phyloP scores from a whole-genome alignment of 1,140 invertebrate genomes.

The Temnothorax nylanderi region DNA sequence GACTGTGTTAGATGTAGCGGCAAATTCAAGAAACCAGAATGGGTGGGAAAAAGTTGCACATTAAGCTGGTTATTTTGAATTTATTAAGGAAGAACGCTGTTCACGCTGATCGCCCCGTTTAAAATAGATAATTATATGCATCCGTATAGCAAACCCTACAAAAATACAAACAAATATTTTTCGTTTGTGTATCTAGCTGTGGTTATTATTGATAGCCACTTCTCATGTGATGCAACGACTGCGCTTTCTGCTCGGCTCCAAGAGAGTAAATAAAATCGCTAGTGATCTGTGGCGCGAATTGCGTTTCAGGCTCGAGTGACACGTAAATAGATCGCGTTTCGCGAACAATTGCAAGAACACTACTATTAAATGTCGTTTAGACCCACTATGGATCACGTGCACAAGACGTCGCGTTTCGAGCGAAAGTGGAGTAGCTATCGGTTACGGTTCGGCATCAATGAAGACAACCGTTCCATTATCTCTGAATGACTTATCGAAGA shows the following conservation, averaged over 20 bases:
- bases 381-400: slow-evolving; percentile 26
- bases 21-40: neutral
- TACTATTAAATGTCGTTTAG: neutral
- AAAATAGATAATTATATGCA: neutral
- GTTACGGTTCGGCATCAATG: neutral
- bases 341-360: neutral
- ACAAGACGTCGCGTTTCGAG: neutral
- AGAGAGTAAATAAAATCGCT: neutral
- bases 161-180: neutral
- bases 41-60: neutral
- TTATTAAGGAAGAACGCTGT: no score
- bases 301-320: neutral
- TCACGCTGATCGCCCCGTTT: neutral
- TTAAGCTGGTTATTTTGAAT: neutral
- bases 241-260: neutral
- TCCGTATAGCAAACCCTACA: neutral
- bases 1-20: neutral
- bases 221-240: neutral
- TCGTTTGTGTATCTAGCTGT: neutral
- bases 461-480: slow-evolving; percentile 7
- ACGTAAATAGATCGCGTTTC: slow-evolving; percentile 44
- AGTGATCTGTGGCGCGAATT: neutral
- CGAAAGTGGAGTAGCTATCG: neutral
- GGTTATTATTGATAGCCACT: neutral
- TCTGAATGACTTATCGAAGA: neutral